phyloP scores from a whole-genome alignment of 2,797 vertebrate genomes.

The Malacoraja senta region DNA sequence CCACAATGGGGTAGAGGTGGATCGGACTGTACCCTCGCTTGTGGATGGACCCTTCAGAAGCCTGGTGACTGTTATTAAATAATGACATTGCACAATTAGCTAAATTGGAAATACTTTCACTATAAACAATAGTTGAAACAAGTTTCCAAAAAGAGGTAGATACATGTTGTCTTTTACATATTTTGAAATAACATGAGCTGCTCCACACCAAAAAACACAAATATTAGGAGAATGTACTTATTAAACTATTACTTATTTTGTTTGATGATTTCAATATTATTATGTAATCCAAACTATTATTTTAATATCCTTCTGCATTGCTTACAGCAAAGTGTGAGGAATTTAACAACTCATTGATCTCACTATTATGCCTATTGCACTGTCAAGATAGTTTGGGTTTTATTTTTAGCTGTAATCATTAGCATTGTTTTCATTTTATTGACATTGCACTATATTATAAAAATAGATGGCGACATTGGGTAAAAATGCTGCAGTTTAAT shows the following conservation, averaged over 20 bases:
- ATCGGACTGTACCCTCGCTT: no score
- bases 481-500: not conserved
- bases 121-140: not conserved
- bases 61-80: no score
- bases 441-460: constrained; percentile 9
- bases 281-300: not conserved
- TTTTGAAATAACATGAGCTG: not conserved
- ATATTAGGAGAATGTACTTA: not conserved
- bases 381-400: not conserved
- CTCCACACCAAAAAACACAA: not conserved
- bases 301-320: not conserved
- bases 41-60: no score
- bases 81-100: not conserved
- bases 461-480: not conserved
- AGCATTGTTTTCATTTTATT: not conserved
- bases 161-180: not conserved
- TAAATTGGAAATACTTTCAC: no score
- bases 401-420: constrained; percentile 5
- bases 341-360: not conserved
- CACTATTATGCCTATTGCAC: not conserved
- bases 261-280: not conserved
- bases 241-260: not conserved
- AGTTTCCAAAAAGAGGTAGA: not conserved
- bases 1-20: no score
- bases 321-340: not conserved